phyloP scores from a whole-genome alignment of 2,888 invertebrate species.

The Phortica magna region DNA sequence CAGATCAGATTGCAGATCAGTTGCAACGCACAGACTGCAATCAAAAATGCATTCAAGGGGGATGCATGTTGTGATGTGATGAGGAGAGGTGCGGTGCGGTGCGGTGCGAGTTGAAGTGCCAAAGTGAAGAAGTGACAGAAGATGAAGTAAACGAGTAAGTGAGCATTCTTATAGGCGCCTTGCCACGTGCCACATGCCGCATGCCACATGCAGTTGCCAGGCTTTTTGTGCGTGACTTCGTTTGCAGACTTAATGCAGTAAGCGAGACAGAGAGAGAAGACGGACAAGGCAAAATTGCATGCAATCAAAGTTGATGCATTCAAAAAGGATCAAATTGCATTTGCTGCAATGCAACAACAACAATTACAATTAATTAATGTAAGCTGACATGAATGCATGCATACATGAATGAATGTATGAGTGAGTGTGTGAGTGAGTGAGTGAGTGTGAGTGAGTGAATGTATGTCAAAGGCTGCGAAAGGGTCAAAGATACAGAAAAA shows the following conservation, averaged over 20 bases:
- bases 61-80: not conserved
- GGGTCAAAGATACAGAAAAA: too few species aligned
- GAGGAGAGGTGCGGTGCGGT: not conserved
- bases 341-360: slow-evolving; percentile 54
- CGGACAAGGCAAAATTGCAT: not conserved
- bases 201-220: not conserved
- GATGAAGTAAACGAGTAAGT: not conserved
- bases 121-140: not conserved
- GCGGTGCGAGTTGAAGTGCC: not conserved
- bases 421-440: too few species aligned
- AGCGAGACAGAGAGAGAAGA: not conserved
- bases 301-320: not conserved
- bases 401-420: not conserved
- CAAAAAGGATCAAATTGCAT: not conserved
- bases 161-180: not conserved
- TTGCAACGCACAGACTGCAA: not conserved
- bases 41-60: not conserved
- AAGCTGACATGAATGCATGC: slow-evolving; percentile 38
- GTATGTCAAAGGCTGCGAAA: too few species aligned
- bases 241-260: not conserved
- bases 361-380: slow-evolving; percentile 49
- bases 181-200: not conserved
- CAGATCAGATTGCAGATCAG: not conserved
- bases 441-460: too few species aligned
- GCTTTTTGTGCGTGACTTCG: not conserved